A percentile compares a stretch with the other conserved stretches of the same genome.
Evolutionary conservation across 1,140 invertebrate genomes (phyloP).

Genomic region (Tetragnatha versicolor): DNA sequence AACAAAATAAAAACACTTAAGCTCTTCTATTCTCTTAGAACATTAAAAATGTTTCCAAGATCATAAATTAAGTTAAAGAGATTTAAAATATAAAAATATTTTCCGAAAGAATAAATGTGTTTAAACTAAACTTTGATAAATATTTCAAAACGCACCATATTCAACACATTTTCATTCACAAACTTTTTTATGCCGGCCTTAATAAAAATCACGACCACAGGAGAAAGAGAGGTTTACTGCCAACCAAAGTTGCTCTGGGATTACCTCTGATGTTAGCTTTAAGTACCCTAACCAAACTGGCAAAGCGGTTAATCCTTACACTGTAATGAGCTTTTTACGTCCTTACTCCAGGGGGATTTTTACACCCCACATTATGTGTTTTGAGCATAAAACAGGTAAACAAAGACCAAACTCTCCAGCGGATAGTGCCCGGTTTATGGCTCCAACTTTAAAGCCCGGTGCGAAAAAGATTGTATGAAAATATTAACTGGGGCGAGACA

Average conservation of each 20-base stretch:
- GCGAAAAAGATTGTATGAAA: neutral
- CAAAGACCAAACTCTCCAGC: neutral
- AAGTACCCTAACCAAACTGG: constrained; percentile 5
- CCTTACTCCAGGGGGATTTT: neutral
- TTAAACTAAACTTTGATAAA: too few relatives aligned
- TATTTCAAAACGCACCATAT: too few relatives aligned
- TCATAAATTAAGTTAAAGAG: too few relatives aligned
- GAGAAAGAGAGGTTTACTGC: neutral
- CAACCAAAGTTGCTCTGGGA: constrained; percentile 9
- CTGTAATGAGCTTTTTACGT: constrained; percentile 10
- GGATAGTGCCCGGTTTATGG: constrained; percentile 3
- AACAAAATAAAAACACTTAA: too few relatives aligned
- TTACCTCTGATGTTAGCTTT: constrained; percentile 6
- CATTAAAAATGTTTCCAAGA: too few relatives aligned
- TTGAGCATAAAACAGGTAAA: constrained; percentile 19
- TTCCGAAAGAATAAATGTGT: too few relatives aligned
- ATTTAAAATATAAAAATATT: too few relatives aligned
- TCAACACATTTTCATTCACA: too few relatives aligned
- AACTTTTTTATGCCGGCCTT: too few relatives aligned
- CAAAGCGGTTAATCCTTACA: neutral
- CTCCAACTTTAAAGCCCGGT: neutral
- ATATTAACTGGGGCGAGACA: constrained; percentile 8
- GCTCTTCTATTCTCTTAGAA: too few relatives aligned
- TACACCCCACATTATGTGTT: neutral
- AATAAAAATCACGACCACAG: too few relatives aligned